These are phyloP conservation scores for Aramus guarauna DNA, from an alignment of 2,113 vertebrate species.

Conservation along the genomic window DNA sequence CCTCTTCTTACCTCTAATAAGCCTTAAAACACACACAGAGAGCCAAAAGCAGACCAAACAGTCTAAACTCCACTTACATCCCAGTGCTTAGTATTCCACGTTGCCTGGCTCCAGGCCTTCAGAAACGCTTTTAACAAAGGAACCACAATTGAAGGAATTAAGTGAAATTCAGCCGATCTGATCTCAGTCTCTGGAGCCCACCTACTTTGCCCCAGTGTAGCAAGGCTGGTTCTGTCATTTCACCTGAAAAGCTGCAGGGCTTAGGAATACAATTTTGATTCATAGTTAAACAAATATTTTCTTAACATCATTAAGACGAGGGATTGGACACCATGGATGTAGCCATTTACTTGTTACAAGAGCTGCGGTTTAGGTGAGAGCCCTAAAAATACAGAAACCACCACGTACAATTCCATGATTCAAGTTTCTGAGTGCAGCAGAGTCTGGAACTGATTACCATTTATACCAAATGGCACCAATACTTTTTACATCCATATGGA, in stretches of 20 bases:
- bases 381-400: slow-evolving; percentile 4
- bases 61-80: background rate
- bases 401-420: background rate
- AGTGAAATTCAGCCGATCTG: background rate
- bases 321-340: background rate
- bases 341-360: slow-evolving; percentile 31
- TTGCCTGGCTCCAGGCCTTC: slow-evolving; percentile 10
- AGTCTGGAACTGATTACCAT: slow-evolving; percentile 54
- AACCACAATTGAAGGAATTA: slow-evolving; percentile 19
- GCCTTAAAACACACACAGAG: background rate
- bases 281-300: slow-evolving; percentile 41
- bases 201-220: slow-evolving; percentile 12
- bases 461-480: slow-evolving; percentile 43
- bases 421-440: background rate
- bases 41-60: background rate
- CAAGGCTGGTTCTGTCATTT: background rate
- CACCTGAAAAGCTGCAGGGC: slow-evolving; percentile 23
- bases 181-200: slow-evolving; percentile 36
- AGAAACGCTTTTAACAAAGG: slow-evolving; percentile 29
- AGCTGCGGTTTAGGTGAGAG: slow-evolving; percentile 25
- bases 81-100: background rate
- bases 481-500: background rate
- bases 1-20: background rate
- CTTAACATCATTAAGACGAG: background rate
- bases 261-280: slow-evolving; percentile 26